phyloP scores from a whole-genome alignment of 1,140 invertebrate species.

The Leptonema lineaticorne region DNA sequence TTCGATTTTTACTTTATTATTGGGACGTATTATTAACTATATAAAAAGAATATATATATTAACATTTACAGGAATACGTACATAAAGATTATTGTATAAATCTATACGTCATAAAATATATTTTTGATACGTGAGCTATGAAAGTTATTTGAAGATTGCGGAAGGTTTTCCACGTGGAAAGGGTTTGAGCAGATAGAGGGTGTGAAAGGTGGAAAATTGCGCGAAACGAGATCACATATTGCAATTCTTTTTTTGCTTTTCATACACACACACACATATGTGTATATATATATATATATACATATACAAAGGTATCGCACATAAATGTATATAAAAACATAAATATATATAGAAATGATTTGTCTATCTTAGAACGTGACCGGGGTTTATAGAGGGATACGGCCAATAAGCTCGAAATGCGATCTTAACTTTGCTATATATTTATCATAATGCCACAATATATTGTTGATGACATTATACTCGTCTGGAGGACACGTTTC shows the following conservation, averaged over 20 bases:
- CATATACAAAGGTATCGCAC: too few species aligned
- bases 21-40: too few species aligned
- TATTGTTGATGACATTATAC: neutral
- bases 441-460: constrained; percentile 2
- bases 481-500: neutral
- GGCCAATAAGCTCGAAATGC: constrained; percentile 1
- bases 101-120: constrained; percentile 4
- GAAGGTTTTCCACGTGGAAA: too few species aligned
- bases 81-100: too few species aligned
- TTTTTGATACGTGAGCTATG: neutral
- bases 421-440: neutral
- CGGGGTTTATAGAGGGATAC: neutral
- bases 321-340: too few species aligned
- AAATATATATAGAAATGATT: neutral
- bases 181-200: too few species aligned
- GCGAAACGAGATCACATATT: constrained; percentile 1
- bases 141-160: neutral
- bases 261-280: too few species aligned
- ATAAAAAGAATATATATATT: too few species aligned
- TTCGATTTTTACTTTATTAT: neutral
- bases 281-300: too few species aligned
- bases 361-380: constrained; percentile 1
- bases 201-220: neutral
- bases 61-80: too few species aligned
- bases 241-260: neutral